Evolutionary conservation across 2,797 vertebrate genomes (phyloP), one percentile per base, ranked within the genome.

Genomic region (Myotis daubentonii): DNA sequence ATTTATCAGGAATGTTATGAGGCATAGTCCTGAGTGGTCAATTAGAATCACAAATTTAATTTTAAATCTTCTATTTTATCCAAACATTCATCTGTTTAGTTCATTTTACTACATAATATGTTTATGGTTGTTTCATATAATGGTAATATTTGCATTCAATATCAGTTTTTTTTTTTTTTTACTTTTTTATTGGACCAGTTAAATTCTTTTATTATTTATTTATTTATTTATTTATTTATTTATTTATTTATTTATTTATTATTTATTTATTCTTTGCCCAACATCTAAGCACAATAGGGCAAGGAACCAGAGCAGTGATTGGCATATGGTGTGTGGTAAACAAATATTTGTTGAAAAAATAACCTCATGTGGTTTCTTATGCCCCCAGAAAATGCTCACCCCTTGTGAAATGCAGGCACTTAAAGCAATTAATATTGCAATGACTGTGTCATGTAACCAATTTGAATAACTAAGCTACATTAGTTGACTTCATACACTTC

Each of bases 31-130:
- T 23, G 8, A 78, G 25, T 36, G 36, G 53, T 62, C 66, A 87
- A 53, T 75, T 66, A 57, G 44, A 89, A 41, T 5, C 17, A 55
- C 13, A 74, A 57, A 78, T 57, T 75, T 66, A 89, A 60, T 84
- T 74, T 62, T 30, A 78, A 82, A 78, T 87, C 1, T 79, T 88
- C 0, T 80, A 33, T 91, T 96, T 88, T 87, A 79, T 89, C 15
- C 5, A 83, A 96, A 55, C 2, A 84, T 30, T 93, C n/a, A 36
- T 41, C 28, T 71, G 44, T 15, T 70, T 47, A 83, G 85, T 88
- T 7, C 66, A 70, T 72, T 93, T 8, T 84, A 38, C 2, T 81
- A 4, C 11, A 47, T 47, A 33, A 38, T n/a, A 80, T 41, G 3
- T 6, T 2, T 57, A 10, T 28, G n/a, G 47, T 38, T 92, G 62